Conservation (phyloP, 2,797 vertebrate species). For the Phyllotis vaccarum region DNA sequence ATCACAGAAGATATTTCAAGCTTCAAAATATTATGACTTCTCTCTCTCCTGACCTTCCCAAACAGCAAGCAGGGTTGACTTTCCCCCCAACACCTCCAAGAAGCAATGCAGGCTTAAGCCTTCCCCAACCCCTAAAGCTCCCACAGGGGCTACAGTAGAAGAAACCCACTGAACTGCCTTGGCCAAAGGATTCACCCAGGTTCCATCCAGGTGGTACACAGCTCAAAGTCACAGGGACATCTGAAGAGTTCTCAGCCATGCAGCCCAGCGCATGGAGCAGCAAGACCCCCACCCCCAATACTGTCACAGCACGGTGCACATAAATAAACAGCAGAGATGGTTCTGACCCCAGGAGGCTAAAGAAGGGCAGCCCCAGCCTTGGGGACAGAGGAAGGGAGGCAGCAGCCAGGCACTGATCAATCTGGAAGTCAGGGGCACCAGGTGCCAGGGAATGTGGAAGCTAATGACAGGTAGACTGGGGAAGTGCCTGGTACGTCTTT, state of each 20-base stretch:
- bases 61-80: neutral
- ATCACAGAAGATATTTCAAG: neutral
- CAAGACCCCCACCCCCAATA: conserved; percentile 32
- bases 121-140: neutral
- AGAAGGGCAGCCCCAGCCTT: conserved; percentile 66
- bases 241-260: neutral
- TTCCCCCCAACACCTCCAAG: neutral
- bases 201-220: neutral
- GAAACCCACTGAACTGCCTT: neutral
- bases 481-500: neutral
- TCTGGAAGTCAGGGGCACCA: neutral
- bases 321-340: conserved; percentile 81
- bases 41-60: neutral
- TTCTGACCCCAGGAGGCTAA: conserved; percentile 82
- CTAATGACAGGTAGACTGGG: neutral
- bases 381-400: neutral
- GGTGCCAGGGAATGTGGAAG: neutral
- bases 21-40: neutral
- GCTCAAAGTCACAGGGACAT: neutral
- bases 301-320: conserved; percentile 79
- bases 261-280: conserved; percentile 42
- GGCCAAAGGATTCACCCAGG: neutral
- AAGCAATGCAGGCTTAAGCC: neutral
- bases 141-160: neutral
- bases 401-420: neutral